These are phyloP conservation scores for Liolophura sinensis DNA, from an alignment of 1,140 invertebrate species.

Conservation along the genomic window DNA sequence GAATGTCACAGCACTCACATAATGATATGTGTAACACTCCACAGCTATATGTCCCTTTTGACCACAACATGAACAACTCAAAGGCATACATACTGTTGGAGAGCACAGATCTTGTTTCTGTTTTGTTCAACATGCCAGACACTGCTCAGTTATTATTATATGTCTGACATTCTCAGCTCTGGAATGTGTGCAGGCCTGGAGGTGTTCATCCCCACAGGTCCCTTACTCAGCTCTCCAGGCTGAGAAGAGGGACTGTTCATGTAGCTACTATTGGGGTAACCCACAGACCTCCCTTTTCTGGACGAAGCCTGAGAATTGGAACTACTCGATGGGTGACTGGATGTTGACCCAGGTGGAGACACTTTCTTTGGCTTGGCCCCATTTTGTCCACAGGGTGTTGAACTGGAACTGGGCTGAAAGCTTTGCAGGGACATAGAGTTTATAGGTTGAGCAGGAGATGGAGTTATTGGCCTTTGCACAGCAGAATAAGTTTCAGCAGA, in stretches of 20 bases:
- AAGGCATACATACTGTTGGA: no score
- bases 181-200: no score
- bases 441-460: background rate
- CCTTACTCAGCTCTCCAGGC: no score
- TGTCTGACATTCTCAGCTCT: no score
- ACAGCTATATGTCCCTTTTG: no score
- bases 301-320: slow-evolving; percentile 28
- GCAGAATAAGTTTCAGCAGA: slow-evolving; percentile 12
- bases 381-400: background rate
- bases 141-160: no score
- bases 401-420: background rate
- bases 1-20: no score
- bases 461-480: slow-evolving; percentile 14
- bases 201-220: no score
- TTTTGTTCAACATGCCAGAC: no score
- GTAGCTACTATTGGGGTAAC: background rate
- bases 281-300: slow-evolving; percentile 16
- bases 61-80: no score
- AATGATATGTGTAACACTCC: no score
- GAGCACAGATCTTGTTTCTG: no score
- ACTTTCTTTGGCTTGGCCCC: slow-evolving; percentile 2
- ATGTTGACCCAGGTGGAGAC: slow-evolving; percentile 44
- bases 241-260: background rate
- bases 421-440: background rate
- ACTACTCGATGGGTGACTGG: slow-evolving; percentile 37